Base-by-base conservation (phyloP, 2,113 vertebrate genomes). In the Galeopterus variegatus region DNA sequence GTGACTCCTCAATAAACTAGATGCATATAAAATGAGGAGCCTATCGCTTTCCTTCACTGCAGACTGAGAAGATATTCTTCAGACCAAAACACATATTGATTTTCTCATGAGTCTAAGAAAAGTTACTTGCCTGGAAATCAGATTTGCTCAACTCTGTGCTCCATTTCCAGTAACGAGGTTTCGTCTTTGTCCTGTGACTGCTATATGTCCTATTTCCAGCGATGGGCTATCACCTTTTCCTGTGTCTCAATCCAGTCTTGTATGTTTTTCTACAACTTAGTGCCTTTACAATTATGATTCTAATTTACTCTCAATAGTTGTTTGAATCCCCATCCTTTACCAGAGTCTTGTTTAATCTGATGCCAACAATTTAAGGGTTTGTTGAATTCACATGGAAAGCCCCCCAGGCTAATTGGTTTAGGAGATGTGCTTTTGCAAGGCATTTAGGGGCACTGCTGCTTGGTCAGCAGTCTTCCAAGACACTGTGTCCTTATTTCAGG, bases 51-150 rank as follows among this genome's bases (percentile, higher is more conserved):
- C 31, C 48, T 95, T 96, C 73, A 28, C 77, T 70, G 33, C 23
- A 70, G 62, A 89, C 73, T 88, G 45, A 93, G 45, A 93, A 79
- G 91, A 88, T 91, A 94, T 97, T 95, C 77, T 75, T 91, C 45
- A 76, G 19, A 41, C 12, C 41, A 83, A 80, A 94, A 95, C 90
- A 33, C 48, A 45, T 92, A 90, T 17, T 97, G 77, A 96, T 97
- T 95, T 93, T 97, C 58, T 93, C 64, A 62, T 69, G 21, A 70
- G 12, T 56, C 69, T 94, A 94, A 87, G 58, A 83, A 88, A 94
- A 84, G 82, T 90, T 75, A 58, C 93, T 83, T 89, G 82, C 21
- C 17, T 92, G 33, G 64, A 92, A 96, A 75, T 91, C 58, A 94
- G 45, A 54, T 96, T 90, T 94, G 52, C 73, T 95, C 0, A 8